A percentile compares a stretch with the other conserved stretches of the same genome.
Conservation (phyloP, 2,797 vertebrate species). For the Odontamblyopus lacepedii region DNA sequence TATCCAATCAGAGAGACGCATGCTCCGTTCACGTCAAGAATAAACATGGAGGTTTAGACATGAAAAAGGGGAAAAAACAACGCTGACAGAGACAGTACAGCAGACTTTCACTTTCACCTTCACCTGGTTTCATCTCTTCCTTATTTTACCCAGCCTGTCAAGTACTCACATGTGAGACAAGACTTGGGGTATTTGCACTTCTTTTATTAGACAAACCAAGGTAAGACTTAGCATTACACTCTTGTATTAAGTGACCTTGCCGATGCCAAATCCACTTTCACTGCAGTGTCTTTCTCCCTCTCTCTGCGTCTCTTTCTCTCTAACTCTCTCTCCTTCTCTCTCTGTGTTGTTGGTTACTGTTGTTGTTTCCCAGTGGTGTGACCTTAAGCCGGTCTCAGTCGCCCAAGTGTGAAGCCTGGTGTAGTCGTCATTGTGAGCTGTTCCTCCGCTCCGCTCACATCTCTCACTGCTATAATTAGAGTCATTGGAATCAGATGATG, state of each 20-base stretch:
- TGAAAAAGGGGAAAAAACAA: too few relatives aligned
- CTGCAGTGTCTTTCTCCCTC: conserved; percentile 22
- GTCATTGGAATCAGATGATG: conserved; percentile 80
- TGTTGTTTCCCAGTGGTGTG: conserved; percentile 49
- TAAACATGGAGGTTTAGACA: too few relatives aligned
- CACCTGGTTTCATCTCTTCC: too few relatives aligned
- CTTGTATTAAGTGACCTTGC: conserved; percentile 62
- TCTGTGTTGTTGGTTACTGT: conserved; percentile 60
- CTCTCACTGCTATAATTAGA: conserved; percentile 77
- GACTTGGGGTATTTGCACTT: too few relatives aligned
- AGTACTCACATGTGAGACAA: conserved; percentile 2
- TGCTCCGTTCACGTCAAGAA: too few relatives aligned
- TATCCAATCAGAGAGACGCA: too few relatives aligned
- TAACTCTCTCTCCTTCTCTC: conserved; percentile 27
- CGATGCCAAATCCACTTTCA: conserved; percentile 13
- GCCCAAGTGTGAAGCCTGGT: conserved; percentile 48
- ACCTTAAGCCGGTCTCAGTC: conserved; percentile 48
- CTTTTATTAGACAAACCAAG: conserved; percentile 9
- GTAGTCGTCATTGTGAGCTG: conserved; percentile 27
- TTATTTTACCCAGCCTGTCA: too few relatives aligned
- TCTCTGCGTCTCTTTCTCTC: not conserved
- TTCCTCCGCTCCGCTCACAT: conserved; percentile 45
- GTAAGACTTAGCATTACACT: conserved; percentile 40
- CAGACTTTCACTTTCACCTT: too few relatives aligned
- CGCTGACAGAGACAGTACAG: too few relatives aligned